Conservation (phyloP, 1,140 invertebrate species). For the Trissolcus basalis region DNA sequence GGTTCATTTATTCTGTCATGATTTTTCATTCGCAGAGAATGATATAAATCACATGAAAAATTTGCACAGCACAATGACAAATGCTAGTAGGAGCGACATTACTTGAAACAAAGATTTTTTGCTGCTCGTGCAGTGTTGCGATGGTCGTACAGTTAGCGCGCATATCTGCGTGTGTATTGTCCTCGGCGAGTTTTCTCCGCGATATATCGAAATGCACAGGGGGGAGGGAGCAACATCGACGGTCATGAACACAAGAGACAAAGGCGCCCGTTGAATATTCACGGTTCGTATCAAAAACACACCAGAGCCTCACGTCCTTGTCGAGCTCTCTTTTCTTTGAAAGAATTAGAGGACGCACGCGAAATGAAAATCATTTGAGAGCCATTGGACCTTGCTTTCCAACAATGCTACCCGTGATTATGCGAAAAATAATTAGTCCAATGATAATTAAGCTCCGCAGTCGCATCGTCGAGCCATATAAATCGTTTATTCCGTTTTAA, state of each 20-base stretch:
- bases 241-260: constrained; percentile 51
- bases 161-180: constrained; percentile 46
- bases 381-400: constrained; percentile 26
- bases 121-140: constrained; percentile 7
- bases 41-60: constrained; percentile 8
- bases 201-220: constrained; percentile 46
- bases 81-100: constrained; percentile 15
- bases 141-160: constrained; percentile 12
- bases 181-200: constrained; percentile 42
- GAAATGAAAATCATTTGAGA: constrained; percentile 55
- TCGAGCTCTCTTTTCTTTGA: constrained; percentile 19
- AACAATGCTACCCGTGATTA: constrained; percentile 33
- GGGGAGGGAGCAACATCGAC: constrained; percentile 25
- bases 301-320: constrained; percentile 29
- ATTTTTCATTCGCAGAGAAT: constrained; percentile 15
- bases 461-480: constrained; percentile 9
- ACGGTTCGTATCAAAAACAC: constrained; percentile 50
- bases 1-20: not conserved
- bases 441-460: constrained; percentile 46
- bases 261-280: constrained; percentile 58
- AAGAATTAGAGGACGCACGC: constrained; percentile 33
- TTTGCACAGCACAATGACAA: constrained; percentile 17
- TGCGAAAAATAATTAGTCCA: constrained; percentile 47
- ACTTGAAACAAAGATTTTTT: constrained; percentile 31
- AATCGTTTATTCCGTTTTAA: constrained; percentile 43